phyloP scores from a whole-genome alignment of 2,113 vertebrate species.

The Anthoscopus minutus region DNA sequence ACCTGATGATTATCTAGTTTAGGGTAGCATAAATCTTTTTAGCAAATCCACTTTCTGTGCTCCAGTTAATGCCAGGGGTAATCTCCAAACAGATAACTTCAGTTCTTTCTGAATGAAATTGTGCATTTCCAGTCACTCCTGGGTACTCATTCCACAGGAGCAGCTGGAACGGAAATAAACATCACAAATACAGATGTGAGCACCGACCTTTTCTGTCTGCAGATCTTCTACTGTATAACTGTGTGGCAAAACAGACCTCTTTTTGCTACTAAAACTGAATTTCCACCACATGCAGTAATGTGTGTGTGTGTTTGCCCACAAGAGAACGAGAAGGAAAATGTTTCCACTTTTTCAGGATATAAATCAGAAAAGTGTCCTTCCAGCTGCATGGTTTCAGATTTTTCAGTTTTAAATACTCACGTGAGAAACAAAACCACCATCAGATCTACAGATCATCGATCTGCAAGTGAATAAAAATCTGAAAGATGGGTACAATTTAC shows the following conservation, averaged over 20 bases:
- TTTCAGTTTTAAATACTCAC: not conserved
- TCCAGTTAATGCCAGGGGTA: not conserved
- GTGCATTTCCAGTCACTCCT: not conserved
- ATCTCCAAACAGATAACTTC: not conserved
- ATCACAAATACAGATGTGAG: fast-evolving
- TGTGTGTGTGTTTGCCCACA: not conserved
- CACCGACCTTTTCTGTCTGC: not conserved
- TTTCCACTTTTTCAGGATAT: not conserved
- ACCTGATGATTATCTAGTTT: not conserved
- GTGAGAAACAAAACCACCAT: not conserved
- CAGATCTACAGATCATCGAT: not conserved
- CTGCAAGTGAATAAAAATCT: not conserved
- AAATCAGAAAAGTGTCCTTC: not conserved
- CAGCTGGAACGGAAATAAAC: not conserved
- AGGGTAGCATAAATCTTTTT: not conserved
- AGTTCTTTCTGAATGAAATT: not conserved
- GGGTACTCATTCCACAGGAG: not conserved
- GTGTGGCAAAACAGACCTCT: not conserved
- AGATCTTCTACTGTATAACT: not conserved
- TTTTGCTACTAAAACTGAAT: not conserved
- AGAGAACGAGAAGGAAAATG: not conserved
- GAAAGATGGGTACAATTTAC: not conserved
- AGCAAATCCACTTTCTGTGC: not conserved
- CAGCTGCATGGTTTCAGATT: not conserved
- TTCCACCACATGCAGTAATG: not conserved